These are phyloP conservation scores for Sarcophaga variegata DNA, from an alignment of 2,888 invertebrate species.

Conservation along the genomic window DNA sequence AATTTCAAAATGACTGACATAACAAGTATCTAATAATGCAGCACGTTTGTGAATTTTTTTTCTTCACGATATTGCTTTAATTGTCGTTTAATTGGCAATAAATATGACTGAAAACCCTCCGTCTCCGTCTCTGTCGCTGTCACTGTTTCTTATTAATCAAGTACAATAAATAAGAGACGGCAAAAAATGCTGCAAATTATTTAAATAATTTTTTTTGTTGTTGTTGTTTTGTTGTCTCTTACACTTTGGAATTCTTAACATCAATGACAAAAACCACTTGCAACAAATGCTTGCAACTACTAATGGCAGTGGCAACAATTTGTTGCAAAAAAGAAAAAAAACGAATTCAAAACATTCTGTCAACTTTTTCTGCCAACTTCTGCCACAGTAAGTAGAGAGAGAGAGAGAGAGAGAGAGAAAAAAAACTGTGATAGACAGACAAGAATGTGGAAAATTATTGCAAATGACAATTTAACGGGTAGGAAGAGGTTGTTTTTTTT, in stretches of 20 bases:
- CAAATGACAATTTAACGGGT: constrained; percentile 57
- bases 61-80: background rate
- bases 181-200: constrained; percentile 5
- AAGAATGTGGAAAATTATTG: constrained; percentile 58
- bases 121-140: background rate
- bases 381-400: background rate
- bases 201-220: background rate
- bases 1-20: too few species aligned
- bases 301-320: background rate
- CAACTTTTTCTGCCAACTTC: constrained; percentile 6
- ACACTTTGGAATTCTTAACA: background rate
- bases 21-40: too few species aligned
- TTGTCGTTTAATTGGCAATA: constrained; percentile 29
- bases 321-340: background rate
- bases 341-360: background rate
- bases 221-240: too few species aligned
- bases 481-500: background rate
- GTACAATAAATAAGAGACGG: background rate
- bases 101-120: constrained; percentile 23
- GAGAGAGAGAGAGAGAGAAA: too few species aligned
- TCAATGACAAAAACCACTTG: background rate
- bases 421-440: constrained; percentile 49
- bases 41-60: background rate
- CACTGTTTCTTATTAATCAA: background rate
- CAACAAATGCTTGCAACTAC: background rate